Evolutionary conservation across 2,797 vertebrate genomes (phyloP).

Genomic region (Phaenicophaeus curvirostris): DNA sequence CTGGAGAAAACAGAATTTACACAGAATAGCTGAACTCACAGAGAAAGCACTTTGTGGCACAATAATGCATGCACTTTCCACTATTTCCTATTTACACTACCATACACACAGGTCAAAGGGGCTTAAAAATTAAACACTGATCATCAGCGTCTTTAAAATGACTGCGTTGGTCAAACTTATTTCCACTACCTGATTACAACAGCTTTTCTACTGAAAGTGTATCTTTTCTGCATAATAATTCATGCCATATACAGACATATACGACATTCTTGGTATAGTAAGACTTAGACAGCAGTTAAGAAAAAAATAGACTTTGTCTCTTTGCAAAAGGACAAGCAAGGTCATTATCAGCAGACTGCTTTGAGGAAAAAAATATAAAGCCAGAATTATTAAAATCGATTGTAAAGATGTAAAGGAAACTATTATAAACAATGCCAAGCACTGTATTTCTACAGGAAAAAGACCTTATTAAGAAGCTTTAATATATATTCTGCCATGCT

Average conservation of each 20-base stretch:
- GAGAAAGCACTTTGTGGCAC: not conserved
- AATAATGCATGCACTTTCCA: not conserved
- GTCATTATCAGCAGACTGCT: too few relatives aligned
- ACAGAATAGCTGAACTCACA: not conserved
- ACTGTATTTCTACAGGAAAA: not conserved
- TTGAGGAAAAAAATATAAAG: not conserved
- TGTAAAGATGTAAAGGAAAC: not conserved
- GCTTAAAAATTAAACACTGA: conserved; percentile 6
- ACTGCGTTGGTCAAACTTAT: not conserved
- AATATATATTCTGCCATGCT: not conserved
- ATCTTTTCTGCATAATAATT: not conserved
- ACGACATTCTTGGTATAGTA: not conserved
- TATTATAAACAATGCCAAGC: not conserved
- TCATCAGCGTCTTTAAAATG: not conserved
- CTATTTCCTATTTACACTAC: conserved; percentile 48
- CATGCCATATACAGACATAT: not conserved
- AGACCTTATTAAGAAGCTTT: not conserved
- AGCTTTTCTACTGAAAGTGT: not conserved
- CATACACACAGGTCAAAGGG: not conserved
- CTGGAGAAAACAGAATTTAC: not conserved
- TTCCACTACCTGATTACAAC: not conserved
- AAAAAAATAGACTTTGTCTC: not conserved
- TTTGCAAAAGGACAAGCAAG: not conserved
- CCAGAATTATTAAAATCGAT: not conserved
- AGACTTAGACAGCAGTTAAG: not conserved